phyloP scores from a whole-genome alignment of 2,797 vertebrate species.

The Ibycter americanus region DNA sequence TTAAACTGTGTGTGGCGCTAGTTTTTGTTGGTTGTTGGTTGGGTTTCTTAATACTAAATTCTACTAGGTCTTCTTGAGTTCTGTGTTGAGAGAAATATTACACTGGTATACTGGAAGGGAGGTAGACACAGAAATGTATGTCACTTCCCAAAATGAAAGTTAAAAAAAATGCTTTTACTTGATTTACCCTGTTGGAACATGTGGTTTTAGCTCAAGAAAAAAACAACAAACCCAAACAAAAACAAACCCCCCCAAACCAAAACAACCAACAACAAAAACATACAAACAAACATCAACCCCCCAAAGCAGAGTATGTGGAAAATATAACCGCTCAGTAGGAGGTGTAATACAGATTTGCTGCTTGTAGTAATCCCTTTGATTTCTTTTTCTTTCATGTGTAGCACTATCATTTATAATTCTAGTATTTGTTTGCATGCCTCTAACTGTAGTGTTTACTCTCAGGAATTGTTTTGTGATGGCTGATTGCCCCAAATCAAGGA shows the following conservation, averaged over 20 bases:
- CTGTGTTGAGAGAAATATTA: background rate
- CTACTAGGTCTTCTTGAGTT: background rate
- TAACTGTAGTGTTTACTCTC: slow-evolving; percentile 64
- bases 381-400: slow-evolving; percentile 54
- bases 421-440: slow-evolving; percentile 61
- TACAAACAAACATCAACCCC: background rate
- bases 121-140: background rate
- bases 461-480: slow-evolving; percentile 69
- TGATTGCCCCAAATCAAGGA: slow-evolving; percentile 70
- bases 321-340: slow-evolving; percentile 33
- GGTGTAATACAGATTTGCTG: slow-evolving; percentile 30
- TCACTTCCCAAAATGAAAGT: background rate
- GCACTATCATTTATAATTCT: slow-evolving; percentile 65
- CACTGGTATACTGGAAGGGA: background rate
- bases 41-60: background rate
- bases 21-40: background rate
- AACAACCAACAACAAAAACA: background rate
- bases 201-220: background rate
- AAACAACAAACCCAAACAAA: background rate
- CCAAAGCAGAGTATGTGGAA: background rate
- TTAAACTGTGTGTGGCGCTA: background rate
- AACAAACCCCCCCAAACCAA: too few relatives aligned
- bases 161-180: background rate
- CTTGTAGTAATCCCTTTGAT: slow-evolving; percentile 51
- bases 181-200: background rate